phyloP scores from a whole-genome alignment of 2,797 vertebrate genomes.

The Hypotaenidia philippensis region DNA sequence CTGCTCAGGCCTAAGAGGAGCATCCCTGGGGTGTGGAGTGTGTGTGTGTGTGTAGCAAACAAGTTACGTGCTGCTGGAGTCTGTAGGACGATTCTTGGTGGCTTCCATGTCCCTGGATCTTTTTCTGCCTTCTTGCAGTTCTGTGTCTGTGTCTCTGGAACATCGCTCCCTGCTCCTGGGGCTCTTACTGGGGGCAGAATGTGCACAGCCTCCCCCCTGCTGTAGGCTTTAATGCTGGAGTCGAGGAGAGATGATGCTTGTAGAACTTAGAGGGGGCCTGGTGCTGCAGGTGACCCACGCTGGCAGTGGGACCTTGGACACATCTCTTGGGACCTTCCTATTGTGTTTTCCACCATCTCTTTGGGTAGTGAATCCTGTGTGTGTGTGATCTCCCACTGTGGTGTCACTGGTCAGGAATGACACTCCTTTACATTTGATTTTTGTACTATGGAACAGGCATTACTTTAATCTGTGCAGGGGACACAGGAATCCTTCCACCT shows the following conservation, averaged over 20 bases:
- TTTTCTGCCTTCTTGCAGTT: neutral
- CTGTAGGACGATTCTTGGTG: fast-evolving
- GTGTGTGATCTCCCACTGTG: neutral
- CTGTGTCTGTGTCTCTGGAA: fast-evolving
- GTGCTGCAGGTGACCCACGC: neutral
- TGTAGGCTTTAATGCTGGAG: too few relatives aligned
- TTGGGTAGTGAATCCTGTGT: too few relatives aligned
- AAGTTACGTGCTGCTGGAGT: neutral
- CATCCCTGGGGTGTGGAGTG: fast-evolving
- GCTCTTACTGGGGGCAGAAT: too few relatives aligned
- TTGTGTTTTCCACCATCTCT: neutral
- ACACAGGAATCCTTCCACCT: too few relatives aligned
- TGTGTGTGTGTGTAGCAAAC: fast-evolving
- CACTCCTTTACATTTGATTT: too few relatives aligned
- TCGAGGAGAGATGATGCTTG: neutral
- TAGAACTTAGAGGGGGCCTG: neutral
- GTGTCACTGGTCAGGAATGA: too few relatives aligned
- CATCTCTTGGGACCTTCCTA: neutral
- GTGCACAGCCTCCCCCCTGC: too few relatives aligned
- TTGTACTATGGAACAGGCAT: too few relatives aligned
- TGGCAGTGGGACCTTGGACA: too few relatives aligned
- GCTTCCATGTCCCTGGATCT: neutral
- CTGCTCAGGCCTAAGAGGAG: neutral
- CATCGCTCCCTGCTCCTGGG: too few relatives aligned
- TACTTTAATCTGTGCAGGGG: too few relatives aligned